Base-by-base conservation (phyloP, 37 sponge, comb jelly and placozoan species). In the Mnemiopsis leidyi region DNA sequence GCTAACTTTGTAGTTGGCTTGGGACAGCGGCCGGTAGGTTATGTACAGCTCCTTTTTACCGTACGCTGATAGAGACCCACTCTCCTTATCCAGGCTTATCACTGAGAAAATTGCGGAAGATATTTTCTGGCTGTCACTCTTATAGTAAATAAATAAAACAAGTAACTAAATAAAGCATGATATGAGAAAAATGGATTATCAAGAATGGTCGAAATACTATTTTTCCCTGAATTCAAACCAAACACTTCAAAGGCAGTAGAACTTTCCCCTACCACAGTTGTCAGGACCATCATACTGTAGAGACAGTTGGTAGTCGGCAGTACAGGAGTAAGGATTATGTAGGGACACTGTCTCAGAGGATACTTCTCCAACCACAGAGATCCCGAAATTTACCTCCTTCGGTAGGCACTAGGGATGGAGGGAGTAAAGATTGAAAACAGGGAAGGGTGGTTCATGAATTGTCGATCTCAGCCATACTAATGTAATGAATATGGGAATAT, bases 341-440 rank as follows among this genome's bases (percentile, higher is more conserved):
- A 96, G 94, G 32, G 94, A 77, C 71, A 96, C 75, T 73, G 71
- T 93, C 77, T 75, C 93, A 0, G 69, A 31, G 29, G 83, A 35
- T 20, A 94, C 93, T 24, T 95, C 93, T 26, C 96, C 95, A 0
- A 97, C 93, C 29, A 95, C 93, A 61, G 95, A 79, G 20, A 93
- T 95, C 38, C 95, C 95, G 94, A 93, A 96, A 68, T 96, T 94
- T 2, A 96, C 68, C 2, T 24, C 69, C 21, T 34, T 21, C 3
- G 95, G 94, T 16, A 61, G 33, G 69, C 95, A 95, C 95, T 95
- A 48, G 61, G 61, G 61, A 48, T 48, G n/a, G n/a, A n/a, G n/a
- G n/a, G n/a, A n/a, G n/a, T n/a, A n/a, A n/a, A n/a, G n/a, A n/a
- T n/a, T n/a, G n/a, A n/a, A n/a, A n/a, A n/a, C n/a, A n/a, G n/a